Base-by-base conservation (phyloP, 2,888 invertebrate species). In the Lepeophtheirus nordmannii region DNA sequence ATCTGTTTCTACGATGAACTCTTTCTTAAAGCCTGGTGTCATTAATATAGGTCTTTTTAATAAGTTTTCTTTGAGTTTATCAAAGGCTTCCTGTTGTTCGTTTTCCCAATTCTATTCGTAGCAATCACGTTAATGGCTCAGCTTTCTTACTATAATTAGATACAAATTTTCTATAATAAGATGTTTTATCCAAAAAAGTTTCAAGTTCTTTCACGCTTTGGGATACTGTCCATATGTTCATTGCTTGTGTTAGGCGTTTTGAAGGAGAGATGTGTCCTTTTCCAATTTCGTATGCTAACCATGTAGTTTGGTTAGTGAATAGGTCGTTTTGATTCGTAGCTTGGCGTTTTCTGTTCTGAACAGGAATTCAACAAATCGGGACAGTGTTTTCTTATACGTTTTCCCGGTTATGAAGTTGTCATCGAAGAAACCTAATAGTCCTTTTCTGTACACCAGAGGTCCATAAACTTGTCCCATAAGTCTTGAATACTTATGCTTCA, bases 151-250 rank as follows among this genome's bases (percentile, higher is more conserved):
- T 39, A 37, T 59, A 68, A 10, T 62, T 22, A 11, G 22, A 30
- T 8, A 68, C 30, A 23, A 69, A 71, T 23, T 62, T 67, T 23
- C 70, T 20, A 38, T 68, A 70, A 56, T 70, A 70, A 8, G 23
- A 22, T 10, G 39, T 17, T 10, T 67, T 20, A 9, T 70, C 70
- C 11, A 71, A 58, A 53, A 71, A 70, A 10, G 57, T n/a, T 39
- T 59, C 40, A 3, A 69, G 22, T 62, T 66, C 68, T 63, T 59
- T 60, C 1, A 61, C 23, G 17, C 53, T 65, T 17, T 17, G 30
- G 30, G 30, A 30, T 30, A 22, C 10, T 12, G 68, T 68, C 22
- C 66, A 62, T 10, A 63, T 58, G 1, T 17, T 0, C 14, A 71
- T 53, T 37, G 68, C 69, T 17, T 61, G 61, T 3, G 68, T 41